These are phyloP conservation scores for Lycopodina hypogea DNA, from an alignment of 37 sponge, comb jelly and placozoan genomes.

Conservation along the genomic window DNA sequence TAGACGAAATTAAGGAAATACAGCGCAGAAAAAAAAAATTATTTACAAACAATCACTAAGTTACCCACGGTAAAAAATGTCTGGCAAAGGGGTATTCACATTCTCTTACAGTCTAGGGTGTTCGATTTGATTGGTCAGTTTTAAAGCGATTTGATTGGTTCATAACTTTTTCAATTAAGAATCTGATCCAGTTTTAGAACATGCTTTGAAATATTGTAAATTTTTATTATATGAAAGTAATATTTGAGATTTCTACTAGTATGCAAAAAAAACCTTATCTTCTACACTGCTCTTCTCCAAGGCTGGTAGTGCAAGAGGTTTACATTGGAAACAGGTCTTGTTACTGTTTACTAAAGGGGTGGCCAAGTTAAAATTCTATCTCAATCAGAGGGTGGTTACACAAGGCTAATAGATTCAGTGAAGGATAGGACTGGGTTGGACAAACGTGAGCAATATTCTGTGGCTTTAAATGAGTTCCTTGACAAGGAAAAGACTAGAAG, in stretches of 20 bases:
- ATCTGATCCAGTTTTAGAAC: constrained; percentile 7
- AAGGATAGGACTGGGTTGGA: constrained; percentile 13
- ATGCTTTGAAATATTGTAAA: constrained; percentile 29
- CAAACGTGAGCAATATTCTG: constrained; percentile 46
- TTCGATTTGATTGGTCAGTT: constrained; percentile 62
- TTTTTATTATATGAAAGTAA: neutral
- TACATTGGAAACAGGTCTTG: too few species aligned
- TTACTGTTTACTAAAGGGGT: too few species aligned
- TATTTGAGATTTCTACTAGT: neutral
- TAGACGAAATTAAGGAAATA: too few species aligned
- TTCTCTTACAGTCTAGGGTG: neutral
- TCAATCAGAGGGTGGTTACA: neutral
- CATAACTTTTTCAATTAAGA: neutral
- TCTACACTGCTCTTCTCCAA: neutral
- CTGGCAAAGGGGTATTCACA: neutral
- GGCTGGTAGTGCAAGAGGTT: too few species aligned
- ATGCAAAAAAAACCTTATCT: neutral
- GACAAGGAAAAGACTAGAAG: constrained; percentile 58
- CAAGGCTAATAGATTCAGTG: constrained; percentile 47
- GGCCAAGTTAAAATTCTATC: neutral
- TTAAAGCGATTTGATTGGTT: constrained; percentile 49
- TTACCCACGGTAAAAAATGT: too few species aligned
- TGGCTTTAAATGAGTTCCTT: constrained; percentile 65
- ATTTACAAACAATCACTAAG: neutral
- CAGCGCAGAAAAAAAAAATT: neutral